These are phyloP conservation scores for Apostichopus japonicus DNA, from an alignment of 35 echinoderm and acorn worm genomes.

Conservation along the genomic window DNA sequence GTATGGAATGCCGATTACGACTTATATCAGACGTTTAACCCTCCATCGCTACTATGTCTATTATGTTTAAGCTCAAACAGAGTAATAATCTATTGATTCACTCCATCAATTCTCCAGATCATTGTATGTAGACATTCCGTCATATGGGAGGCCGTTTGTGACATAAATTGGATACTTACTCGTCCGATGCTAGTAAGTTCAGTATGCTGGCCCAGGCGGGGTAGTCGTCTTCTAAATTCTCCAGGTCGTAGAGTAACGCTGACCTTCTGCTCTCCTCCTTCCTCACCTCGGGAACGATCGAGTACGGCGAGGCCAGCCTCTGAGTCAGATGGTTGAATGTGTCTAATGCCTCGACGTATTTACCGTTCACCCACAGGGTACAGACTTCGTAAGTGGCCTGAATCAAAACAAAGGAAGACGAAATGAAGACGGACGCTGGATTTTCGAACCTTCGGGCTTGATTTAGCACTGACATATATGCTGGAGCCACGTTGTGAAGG, in stretches of 20 bases:
- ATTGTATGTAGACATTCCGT: too few relatives aligned
- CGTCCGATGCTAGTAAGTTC: slow-evolving; percentile 81
- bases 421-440: too few relatives aligned
- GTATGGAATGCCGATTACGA: too few relatives aligned
- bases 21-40: too few relatives aligned
- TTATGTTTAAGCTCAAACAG: too few relatives aligned
- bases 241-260: slow-evolving; percentile 15
- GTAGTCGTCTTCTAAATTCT: slow-evolving; percentile 63
- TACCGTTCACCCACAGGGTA: slow-evolving; percentile 82
- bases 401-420: background rate
- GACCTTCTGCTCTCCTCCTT: slow-evolving; percentile 72
- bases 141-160: too few relatives aligned
- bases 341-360: slow-evolving; percentile 64
- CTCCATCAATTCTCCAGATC: too few relatives aligned
- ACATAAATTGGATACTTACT: slow-evolving; percentile 60
- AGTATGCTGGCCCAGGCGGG: slow-evolving; percentile 90
- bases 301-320: slow-evolving; percentile 71
- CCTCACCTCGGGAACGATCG: slow-evolving; percentile 70
- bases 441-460: too few relatives aligned
- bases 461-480: too few relatives aligned
- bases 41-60: too few relatives aligned
- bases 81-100: too few relatives aligned
- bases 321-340: slow-evolving; percentile 91
- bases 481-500: too few relatives aligned
- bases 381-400: slow-evolving; percentile 90